Evolutionary conservation across 2,113 vertebrate genomes (phyloP).

Genomic region (Phalacrocorax brasilianus): DNA sequence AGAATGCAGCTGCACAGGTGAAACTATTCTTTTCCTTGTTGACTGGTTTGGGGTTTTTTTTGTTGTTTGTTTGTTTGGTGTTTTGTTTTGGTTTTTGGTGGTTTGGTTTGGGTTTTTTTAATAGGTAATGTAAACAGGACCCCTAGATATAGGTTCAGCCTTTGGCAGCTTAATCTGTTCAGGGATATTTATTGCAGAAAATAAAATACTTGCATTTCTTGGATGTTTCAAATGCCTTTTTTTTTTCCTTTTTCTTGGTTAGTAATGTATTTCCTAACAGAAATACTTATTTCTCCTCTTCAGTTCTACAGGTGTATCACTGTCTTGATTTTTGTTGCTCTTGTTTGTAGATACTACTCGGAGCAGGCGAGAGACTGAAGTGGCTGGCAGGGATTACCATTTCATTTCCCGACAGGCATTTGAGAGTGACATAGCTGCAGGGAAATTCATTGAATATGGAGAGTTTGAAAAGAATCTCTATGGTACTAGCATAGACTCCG

Average conservation of each 20-base stretch:
- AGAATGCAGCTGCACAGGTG: not conserved
- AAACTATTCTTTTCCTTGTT: not conserved
- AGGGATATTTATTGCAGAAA: not conserved
- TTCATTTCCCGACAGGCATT: constrained; percentile 87
- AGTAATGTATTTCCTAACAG: not conserved
- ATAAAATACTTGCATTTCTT: not conserved
- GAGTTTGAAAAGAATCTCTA: constrained; percentile 96
- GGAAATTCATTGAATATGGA: constrained; percentile 92
- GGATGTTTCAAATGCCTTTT: not conserved
- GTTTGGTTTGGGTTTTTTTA: not conserved
- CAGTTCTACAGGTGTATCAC: not conserved
- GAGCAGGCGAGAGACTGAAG: constrained; percentile 84
- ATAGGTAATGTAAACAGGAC: not conserved
- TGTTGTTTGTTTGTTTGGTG: too few species aligned
- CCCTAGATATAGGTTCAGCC: not conserved
- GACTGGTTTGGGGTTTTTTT: not conserved
- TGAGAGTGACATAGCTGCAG: constrained; percentile 84
- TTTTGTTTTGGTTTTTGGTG: not conserved
- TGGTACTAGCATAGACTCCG: constrained; percentile 91
- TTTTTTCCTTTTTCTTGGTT: not conserved
- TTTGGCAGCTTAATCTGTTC: not conserved
- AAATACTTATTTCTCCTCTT: not conserved
- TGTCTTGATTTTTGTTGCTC: not conserved
- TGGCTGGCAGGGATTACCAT: constrained; percentile 91
- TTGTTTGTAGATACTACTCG: constrained; percentile 88